Conservation (phyloP, 2,888 invertebrate genomes). For the Eupeodes latifasciatus region DNA sequence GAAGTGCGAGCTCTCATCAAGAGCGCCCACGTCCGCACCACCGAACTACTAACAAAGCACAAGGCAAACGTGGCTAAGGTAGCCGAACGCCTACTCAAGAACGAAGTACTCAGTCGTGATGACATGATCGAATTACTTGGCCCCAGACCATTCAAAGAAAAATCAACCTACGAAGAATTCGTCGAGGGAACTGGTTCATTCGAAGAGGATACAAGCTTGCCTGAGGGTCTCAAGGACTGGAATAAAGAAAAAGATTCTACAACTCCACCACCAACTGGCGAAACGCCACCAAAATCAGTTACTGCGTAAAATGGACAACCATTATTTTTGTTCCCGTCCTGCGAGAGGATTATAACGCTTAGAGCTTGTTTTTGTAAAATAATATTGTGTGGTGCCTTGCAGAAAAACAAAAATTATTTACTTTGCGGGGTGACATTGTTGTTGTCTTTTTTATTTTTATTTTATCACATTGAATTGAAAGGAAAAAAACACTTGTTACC, state of each 20-base stretch:
- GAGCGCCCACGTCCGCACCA: conserved; percentile 92
- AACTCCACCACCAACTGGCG: conserved; percentile 65
- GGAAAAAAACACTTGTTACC: conserved; percentile 26
- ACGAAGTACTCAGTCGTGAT: conserved; percentile 97
- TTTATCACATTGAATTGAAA: conserved; percentile 40
- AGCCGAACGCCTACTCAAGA: conserved; percentile 94
- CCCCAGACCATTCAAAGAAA: conserved; percentile 97
- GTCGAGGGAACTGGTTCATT: conserved; percentile 99
- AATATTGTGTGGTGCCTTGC: conserved; percentile 67
- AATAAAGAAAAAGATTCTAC: conserved; percentile 88
- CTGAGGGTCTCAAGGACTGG: conserved; percentile 98
- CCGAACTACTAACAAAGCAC: conserved; percentile 90
- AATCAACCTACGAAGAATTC: conserved; percentile 99
- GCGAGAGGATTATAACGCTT: conserved; percentile 9
- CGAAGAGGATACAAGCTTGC: conserved; percentile 97
- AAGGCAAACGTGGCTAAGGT: conserved; percentile 95
- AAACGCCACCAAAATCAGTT: conserved; percentile 79
- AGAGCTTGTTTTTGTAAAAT: conserved; percentile 57
- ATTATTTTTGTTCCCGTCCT: neutral
- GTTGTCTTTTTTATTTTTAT: conserved; percentile 61
- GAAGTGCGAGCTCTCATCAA: conserved; percentile 94
- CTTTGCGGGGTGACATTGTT: conserved; percentile 58
- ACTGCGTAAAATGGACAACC: conserved; percentile 74
- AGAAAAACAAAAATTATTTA: conserved; percentile 19
- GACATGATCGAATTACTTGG: conserved; percentile 99